These are phyloP conservation scores for Pediacus dermestoides DNA, from an alignment of 2,888 invertebrate genomes.

Conservation along the genomic window DNA sequence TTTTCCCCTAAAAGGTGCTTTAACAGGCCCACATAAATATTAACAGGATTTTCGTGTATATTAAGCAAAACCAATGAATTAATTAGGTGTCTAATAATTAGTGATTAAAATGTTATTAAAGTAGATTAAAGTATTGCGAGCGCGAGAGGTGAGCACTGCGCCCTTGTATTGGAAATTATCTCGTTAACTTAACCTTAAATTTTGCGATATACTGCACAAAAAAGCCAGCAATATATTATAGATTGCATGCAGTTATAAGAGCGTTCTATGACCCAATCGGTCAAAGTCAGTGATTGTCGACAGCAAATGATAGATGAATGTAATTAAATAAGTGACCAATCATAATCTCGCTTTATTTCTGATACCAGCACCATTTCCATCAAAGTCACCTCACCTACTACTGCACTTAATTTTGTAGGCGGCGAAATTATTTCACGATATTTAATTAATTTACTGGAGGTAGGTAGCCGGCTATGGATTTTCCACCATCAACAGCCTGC, in stretches of 20 bases:
- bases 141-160: constrained; percentile 23
- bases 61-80: constrained; percentile 35
- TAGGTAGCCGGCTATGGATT: too few species aligned
- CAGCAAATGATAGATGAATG: constrained; percentile 49
- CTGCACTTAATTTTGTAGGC: constrained; percentile 23
- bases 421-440: constrained; percentile 32
- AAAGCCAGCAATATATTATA: constrained; percentile 5
- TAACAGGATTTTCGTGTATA: constrained; percentile 14
- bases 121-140: constrained; percentile 44
- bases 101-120: constrained; percentile 45
- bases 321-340: constrained; percentile 52
- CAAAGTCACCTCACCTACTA: constrained; percentile 34
- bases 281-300: constrained; percentile 48
- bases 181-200: constrained; percentile 23
- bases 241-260: constrained; percentile 12
- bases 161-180: constrained; percentile 33
- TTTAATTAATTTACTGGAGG: constrained; percentile 34
- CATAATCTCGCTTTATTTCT: constrained; percentile 47
- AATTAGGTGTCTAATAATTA: constrained; percentile 45
- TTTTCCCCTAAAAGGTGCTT: too few species aligned
- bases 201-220: constrained; percentile 5
- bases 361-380: constrained; percentile 41
- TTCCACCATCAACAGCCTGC: too few species aligned
- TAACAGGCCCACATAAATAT: constrained; percentile 4
- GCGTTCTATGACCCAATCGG: constrained; percentile 37